These are phyloP conservation scores for Leucozona laternaria DNA, from an alignment of 2,888 invertebrate genomes.

Conservation along the genomic window DNA sequence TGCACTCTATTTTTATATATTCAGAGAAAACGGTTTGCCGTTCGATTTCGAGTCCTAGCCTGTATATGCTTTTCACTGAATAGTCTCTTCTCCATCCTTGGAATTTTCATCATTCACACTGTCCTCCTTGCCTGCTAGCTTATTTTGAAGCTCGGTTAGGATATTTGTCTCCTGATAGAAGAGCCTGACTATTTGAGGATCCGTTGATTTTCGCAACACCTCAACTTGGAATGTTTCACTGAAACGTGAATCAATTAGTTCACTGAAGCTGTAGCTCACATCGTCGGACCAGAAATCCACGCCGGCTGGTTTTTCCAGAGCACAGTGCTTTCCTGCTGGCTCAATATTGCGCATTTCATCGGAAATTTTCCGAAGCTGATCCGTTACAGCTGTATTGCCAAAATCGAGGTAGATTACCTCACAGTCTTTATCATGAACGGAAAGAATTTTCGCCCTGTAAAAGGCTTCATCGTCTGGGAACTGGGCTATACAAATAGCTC, in stretches of 20 bases:
- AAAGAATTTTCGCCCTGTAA: conserved; percentile 95
- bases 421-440: conserved; percentile 89
- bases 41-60: conserved; percentile 17
- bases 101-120: conserved; percentile 52
- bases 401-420: conserved; percentile 91
- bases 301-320: conserved; percentile 84
- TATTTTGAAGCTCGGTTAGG: conserved; percentile 79
- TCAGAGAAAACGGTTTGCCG: conserved; percentile 26
- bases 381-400: conserved; percentile 86
- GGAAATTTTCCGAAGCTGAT: conserved; percentile 86
- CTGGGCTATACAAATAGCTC: conserved; percentile 89
- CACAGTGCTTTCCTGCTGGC: conserved; percentile 86
- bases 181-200: conserved; percentile 79
- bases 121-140: conserved; percentile 47
- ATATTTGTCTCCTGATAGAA: conserved; percentile 82
- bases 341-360: conserved; percentile 85
- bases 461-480: conserved; percentile 93
- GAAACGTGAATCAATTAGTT: conserved; percentile 87
- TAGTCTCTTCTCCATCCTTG: conserved; percentile 31
- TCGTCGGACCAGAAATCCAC: conserved; percentile 86
- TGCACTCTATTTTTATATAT: conserved; percentile 18
- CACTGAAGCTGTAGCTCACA: conserved; percentile 87
- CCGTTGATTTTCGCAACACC: conserved; percentile 65
- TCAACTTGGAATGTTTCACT: conserved; percentile 83
- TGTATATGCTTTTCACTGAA: conserved; percentile 37